Conservation (phyloP, 2,888 invertebrate genomes). For the Rhingia campestris region DNA sequence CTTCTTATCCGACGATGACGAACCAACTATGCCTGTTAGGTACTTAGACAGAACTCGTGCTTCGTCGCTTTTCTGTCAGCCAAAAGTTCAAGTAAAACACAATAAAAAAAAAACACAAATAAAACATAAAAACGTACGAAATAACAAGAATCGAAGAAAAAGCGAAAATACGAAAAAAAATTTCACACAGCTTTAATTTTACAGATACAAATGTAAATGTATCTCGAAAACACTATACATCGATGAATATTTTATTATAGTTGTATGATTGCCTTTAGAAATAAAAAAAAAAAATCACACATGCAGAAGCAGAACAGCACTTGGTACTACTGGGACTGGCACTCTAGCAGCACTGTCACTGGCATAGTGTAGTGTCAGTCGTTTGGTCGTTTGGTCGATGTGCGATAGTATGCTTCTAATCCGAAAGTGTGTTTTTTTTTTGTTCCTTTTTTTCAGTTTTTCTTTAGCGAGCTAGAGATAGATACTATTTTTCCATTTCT, state of each 20-base stretch:
- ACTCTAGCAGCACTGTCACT: slow-evolving; percentile 8
- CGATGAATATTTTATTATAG: slow-evolving; percentile 42
- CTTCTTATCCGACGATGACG: slow-evolving; percentile 74
- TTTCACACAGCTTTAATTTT: slow-evolving; percentile 48
- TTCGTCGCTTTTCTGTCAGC: slow-evolving; percentile 70
- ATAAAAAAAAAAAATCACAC: slow-evolving; percentile 43
- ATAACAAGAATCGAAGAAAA: slow-evolving; percentile 66
- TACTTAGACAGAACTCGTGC: slow-evolving; percentile 74
- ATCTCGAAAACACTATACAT: slow-evolving; percentile 13
- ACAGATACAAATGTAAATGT: slow-evolving; percentile 43
- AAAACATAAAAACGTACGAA: slow-evolving; percentile 60
- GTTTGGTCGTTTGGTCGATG: slow-evolving; percentile 32
- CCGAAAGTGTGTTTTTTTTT: slow-evolving; percentile 53
- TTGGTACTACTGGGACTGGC: too few relatives aligned
- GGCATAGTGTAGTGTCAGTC: slow-evolving; percentile 23
- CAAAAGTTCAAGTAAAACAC: slow-evolving; percentile 73
- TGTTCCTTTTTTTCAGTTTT: not conserved
- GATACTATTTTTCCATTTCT: slow-evolving; percentile 65
- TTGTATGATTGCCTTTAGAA: slow-evolving; percentile 45
- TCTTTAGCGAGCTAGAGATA: slow-evolving; percentile 45
- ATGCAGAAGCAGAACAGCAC: slow-evolving; percentile 25
- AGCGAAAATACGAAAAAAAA: slow-evolving; percentile 32
- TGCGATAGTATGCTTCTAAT: slow-evolving; percentile 62
- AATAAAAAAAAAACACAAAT: slow-evolving; percentile 50
- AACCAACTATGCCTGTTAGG: slow-evolving; percentile 74